Base-by-base conservation (phyloP, 2,888 invertebrate genomes). In the Baccha elongata region DNA sequence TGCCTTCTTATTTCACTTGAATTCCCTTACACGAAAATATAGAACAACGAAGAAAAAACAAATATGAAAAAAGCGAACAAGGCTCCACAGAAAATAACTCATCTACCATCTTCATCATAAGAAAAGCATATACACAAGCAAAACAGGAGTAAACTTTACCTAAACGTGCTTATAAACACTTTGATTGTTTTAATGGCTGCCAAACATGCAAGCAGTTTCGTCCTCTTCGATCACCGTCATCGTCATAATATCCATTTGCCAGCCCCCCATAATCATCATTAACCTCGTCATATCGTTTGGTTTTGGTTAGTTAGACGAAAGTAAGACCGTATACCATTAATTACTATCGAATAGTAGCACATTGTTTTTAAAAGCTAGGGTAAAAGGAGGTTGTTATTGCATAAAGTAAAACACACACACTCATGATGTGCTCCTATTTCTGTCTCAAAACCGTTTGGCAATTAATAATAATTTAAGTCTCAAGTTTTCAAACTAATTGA, bases 121-220 rank as follows among this genome's bases (percentile, higher is more conserved):
- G 17, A 32, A 11, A 23, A 21, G 19, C n/a, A n/a, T n/a, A n/a
- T 11, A 11, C n/a, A 40, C 10, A 26, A 10, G 13, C 37, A 58
- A 35, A 64, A 64, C 48, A 23, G 40, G 42, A 21, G 26, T 50
- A 78, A 65, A 58, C 44, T 65, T 35, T 55, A 67, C 71, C 81
- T 76, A 76, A 76, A 69, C 76, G 68, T 81, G 81, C 81, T 76
- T 81, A 72, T 76, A 81, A 81, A 76, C 81, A 81, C 81, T 81
- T 72, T 75, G 65, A 69, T 75, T 67, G 65, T 62, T 76, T 62
- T 81, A 81, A 81, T 76, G 76, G 65, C 71, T 67, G 60, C 7
- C 76, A 65, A 65, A 76, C 81, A 81, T 81, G 81, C 75, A 62
- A 81, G 26, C 81, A 44, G 42, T 64, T 40, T 69, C 44, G 69